These are phyloP conservation scores for Tolmerus cingulatus DNA, from an alignment of 2,888 invertebrate genomes.

Conservation along the genomic window DNA sequence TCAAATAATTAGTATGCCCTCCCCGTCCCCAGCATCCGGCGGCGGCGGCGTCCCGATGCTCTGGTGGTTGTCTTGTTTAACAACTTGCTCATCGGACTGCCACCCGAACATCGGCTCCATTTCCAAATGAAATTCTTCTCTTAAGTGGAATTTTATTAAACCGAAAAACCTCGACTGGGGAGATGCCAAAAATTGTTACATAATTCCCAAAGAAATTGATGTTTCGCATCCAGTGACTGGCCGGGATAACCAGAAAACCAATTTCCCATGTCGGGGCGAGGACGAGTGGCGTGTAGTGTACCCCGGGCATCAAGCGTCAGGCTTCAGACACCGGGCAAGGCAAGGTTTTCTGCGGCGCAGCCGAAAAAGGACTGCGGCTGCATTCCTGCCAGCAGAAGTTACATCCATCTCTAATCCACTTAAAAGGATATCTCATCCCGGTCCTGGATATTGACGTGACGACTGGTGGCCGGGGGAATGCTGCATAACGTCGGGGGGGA, in stretches of 20 bases:
- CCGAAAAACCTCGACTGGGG: background rate
- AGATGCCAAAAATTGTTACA: constrained; percentile 5
- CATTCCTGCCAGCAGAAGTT: constrained; percentile 1
- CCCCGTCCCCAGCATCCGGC: background rate
- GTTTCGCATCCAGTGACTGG: background rate
- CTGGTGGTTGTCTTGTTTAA: background rate
- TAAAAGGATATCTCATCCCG: background rate
- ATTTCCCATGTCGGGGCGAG: constrained; percentile 18
- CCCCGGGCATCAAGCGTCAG: background rate
- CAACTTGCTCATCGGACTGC: background rate
- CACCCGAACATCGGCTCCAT: background rate
- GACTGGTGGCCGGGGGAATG: background rate
- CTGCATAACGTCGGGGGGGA: background rate
- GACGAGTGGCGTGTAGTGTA: background rate
- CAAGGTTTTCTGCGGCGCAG: background rate
- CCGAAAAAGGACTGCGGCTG: constrained; percentile 11
- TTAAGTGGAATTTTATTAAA: background rate
- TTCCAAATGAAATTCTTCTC: background rate
- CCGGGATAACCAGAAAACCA: background rate
- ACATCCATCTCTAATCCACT: constrained; percentile 7
- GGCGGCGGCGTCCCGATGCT: background rate
- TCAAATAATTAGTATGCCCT: background rate
- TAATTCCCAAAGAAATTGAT: constrained; percentile 7
- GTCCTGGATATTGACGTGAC: constrained; percentile 9
- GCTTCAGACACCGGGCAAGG: background rate